Evolutionary conservation across 2,113 vertebrate species (phyloP).

Genomic region (Hyaena hyaena): DNA sequence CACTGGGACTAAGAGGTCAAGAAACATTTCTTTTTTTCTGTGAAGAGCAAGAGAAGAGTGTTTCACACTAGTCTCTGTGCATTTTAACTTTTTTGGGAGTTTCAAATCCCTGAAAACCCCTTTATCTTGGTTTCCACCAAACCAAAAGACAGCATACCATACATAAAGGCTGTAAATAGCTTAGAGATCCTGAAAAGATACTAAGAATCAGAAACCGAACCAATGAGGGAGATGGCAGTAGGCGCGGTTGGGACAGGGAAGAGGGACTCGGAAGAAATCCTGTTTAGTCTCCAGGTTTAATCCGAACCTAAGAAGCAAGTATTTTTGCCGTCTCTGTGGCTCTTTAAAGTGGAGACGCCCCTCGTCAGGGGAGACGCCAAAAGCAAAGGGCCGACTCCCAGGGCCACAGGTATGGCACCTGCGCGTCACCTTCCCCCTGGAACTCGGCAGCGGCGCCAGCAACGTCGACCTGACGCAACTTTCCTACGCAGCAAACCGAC

Average conservation of each 20-base stretch:
- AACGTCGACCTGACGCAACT: neutral
- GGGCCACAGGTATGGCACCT: conserved; percentile 45
- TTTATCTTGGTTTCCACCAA: neutral
- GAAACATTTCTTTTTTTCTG: neutral
- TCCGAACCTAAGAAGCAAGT: neutral
- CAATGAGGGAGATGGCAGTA: neutral
- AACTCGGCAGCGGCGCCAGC: neutral
- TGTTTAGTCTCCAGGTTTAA: neutral
- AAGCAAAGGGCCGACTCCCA: neutral
- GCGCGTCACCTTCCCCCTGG: neutral
- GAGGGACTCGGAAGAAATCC: neutral
- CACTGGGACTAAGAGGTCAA: neutral
- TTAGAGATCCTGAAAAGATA: neutral
- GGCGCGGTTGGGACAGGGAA: neutral
- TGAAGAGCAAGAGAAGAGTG: neutral
- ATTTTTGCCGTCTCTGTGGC: neutral
- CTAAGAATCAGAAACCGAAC: neutral
- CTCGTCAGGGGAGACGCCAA: neutral
- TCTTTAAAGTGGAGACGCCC: neutral
- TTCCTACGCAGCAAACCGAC: neutral
- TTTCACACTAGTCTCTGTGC: neutral
- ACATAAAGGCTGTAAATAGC: neutral
- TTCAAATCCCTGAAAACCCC: neutral
- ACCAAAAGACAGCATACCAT: neutral
- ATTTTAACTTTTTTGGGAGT: conserved; percentile 38